These are phyloP conservation scores for Meta bourneti DNA, from an alignment of 2,888 invertebrate genomes.

Conservation along the genomic window DNA sequence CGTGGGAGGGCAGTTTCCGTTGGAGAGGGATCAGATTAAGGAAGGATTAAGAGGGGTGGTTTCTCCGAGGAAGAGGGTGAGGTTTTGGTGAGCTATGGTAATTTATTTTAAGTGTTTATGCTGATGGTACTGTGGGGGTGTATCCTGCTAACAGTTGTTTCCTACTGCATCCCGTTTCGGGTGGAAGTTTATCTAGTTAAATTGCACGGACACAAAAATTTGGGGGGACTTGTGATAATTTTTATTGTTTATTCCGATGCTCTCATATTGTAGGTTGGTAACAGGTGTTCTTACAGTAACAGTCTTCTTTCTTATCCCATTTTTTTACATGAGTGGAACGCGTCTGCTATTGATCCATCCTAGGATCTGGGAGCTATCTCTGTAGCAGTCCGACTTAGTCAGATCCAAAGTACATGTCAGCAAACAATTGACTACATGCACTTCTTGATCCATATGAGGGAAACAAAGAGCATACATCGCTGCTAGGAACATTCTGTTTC, in stretches of 20 bases:
- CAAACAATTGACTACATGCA: conserved; percentile 85
- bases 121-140: neutral
- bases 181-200: neutral
- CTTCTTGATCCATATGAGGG: conserved; percentile 86
- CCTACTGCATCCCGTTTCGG: neutral
- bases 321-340: too few relatives aligned
- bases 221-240: too few relatives aligned
- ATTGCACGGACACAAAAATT: neutral
- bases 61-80: neutral
- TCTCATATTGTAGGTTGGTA: too few relatives aligned
- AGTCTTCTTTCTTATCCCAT: too few relatives aligned
- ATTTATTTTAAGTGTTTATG: neutral
- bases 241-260: neutral
- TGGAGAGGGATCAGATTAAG: neutral
- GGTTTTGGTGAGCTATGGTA: neutral
- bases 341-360: too few relatives aligned
- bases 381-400: too few relatives aligned
- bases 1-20: neutral
- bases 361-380: too few relatives aligned
- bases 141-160: neutral
- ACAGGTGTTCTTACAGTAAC: too few relatives aligned
- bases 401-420: too few relatives aligned
- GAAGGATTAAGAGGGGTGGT: conserved; percentile 13
- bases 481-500: conserved; percentile 93
- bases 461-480: conserved; percentile 81